Conservation (phyloP, 2,113 vertebrate species). For the Trematocara nigrifrons region DNA sequence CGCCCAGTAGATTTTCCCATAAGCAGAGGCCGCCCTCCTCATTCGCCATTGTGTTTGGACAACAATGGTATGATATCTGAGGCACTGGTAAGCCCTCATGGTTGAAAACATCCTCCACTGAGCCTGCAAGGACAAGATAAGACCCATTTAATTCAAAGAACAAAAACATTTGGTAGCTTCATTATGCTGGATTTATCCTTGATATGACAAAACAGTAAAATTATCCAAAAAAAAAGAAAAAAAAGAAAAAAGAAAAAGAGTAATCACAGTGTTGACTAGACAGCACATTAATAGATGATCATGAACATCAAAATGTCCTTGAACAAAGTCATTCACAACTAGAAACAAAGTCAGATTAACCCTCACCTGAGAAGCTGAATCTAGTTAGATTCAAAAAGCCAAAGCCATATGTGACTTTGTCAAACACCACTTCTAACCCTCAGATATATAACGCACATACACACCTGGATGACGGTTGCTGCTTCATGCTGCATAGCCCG, state of each 20-base stretch:
- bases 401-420: not conserved
- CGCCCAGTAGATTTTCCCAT: constrained; percentile 66
- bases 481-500: constrained; percentile 63
- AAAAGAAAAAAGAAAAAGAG: not conserved
- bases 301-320: not conserved
- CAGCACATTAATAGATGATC: not conserved
- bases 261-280: not conserved
- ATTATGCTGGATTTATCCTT: not conserved
- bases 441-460: constrained; percentile 39
- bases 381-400: not conserved
- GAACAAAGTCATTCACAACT: not conserved
- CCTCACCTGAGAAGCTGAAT: not conserved
- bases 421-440: not conserved
- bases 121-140: constrained; percentile 57
- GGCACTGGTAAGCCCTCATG: constrained; percentile 66
- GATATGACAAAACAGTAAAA: not conserved
- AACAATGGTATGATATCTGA: constrained; percentile 68
- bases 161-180: not conserved
- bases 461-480: constrained; percentile 81
- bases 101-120: constrained; percentile 76
- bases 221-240: too few relatives aligned
- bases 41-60: constrained; percentile 80
- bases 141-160: not conserved
- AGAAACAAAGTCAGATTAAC: not conserved
- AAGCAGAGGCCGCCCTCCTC: constrained; percentile 67